These are phyloP conservation scores for Nannoperca australis DNA, from an alignment of 2,797 vertebrate genomes.

Conservation along the genomic window DNA sequence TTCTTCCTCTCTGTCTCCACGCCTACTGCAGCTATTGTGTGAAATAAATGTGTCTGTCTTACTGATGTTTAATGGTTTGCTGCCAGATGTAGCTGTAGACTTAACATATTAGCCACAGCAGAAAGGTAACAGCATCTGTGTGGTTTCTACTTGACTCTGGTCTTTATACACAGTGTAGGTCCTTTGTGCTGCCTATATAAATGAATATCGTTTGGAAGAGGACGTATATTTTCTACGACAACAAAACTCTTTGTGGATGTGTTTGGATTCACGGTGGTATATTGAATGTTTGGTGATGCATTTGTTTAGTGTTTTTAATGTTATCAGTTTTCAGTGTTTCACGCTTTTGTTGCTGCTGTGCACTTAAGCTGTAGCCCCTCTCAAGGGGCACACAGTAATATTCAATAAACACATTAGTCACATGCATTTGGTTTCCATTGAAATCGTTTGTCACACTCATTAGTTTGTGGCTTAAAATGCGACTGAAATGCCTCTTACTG, in stretches of 20 bases:
- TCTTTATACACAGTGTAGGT: background rate
- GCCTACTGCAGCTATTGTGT: background rate
- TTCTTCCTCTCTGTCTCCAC: background rate
- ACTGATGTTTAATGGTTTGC: background rate
- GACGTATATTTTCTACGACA: background rate
- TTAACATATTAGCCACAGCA: conserved; percentile 2
- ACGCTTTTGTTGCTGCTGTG: conserved; percentile 16
- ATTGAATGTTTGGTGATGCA: conserved; percentile 17
- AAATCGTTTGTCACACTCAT: background rate
- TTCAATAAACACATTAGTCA: conserved; percentile 33
- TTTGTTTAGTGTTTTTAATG: conserved; percentile 4
- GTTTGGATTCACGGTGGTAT: conserved; percentile 1
- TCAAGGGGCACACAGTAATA: background rate
- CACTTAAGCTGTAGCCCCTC: conserved; percentile 25
- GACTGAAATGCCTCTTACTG: conserved; percentile 18
- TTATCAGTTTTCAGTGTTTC: background rate
- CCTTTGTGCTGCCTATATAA: background rate
- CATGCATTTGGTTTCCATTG: background rate
- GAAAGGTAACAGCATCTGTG: background rate
- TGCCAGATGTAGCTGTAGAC: conserved; percentile 10
- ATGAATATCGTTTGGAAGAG: conserved; percentile 1
- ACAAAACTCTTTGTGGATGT: conserved; percentile 22
- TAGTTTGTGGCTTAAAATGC: conserved; percentile 5
- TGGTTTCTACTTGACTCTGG: conserved; percentile 1
- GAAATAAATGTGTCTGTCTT: background rate